phyloP scores from a whole-genome alignment of 2,888 invertebrate species.

The Tanypteryx hageni region DNA sequence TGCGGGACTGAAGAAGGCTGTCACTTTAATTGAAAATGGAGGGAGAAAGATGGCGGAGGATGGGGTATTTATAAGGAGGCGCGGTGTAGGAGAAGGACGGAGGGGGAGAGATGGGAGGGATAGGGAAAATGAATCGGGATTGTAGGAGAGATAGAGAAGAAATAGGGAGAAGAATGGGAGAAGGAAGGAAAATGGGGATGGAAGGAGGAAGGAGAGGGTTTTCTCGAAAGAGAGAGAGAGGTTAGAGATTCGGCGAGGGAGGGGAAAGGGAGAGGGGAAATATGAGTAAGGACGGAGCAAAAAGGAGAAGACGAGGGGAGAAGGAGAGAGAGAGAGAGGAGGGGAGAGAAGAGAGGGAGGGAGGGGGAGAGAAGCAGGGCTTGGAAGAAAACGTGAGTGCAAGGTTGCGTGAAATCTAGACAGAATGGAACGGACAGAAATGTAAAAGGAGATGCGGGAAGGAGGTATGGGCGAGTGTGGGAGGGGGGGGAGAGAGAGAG shows the following conservation, averaged over 20 bases:
- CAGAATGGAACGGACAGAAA: slow-evolving; percentile 64
- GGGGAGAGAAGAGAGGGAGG: not conserved
- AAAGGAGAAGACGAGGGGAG: not conserved
- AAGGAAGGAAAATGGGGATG: not conserved
- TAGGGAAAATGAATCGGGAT: not conserved
- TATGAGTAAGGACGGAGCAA: not conserved
- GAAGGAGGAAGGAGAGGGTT: not conserved
- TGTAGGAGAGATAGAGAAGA: not conserved
- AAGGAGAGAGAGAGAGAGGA: not conserved
- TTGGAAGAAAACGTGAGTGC: slow-evolving; percentile 62
- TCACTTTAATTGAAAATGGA: not conserved
- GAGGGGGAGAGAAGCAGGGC: not conserved
- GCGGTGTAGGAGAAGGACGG: not conserved
- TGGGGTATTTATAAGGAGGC: not conserved
- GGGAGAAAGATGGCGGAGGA: not conserved
- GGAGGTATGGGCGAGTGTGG: not conserved
- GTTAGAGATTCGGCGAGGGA: not conserved
- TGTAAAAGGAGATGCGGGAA: slow-evolving; percentile 44
- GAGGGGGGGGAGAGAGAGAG: not conserved
- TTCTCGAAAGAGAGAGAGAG: not conserved
- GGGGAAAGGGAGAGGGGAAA: not conserved
- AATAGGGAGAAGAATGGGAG: not conserved
- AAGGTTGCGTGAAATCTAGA: slow-evolving; percentile 59
- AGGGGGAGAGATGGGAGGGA: not conserved
- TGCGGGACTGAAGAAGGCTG: not conserved